phyloP scores from a whole-genome alignment of 1,140 invertebrate species.

The Carposina sasakii region DNA sequence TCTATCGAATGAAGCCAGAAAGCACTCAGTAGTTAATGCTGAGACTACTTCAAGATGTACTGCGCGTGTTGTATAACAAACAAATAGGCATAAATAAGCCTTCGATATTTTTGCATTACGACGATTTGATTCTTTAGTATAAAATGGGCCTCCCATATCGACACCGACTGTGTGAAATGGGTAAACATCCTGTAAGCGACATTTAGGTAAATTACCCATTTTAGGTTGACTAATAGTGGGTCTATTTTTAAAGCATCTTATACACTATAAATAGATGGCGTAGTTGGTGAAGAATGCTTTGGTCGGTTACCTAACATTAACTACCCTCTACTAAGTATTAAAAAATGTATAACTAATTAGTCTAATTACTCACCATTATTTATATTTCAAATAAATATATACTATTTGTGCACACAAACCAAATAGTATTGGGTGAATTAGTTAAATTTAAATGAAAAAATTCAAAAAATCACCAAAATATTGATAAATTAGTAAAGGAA shows the following conservation, averaged over 20 bases:
- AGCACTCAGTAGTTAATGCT: constrained; percentile 40
- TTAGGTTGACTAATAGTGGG: constrained; percentile 9
- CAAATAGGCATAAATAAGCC: constrained; percentile 14
- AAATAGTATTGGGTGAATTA: too few species aligned
- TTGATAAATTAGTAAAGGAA: too few species aligned
- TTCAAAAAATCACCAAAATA: too few species aligned
- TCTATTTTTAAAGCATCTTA: neutral
- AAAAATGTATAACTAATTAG: too few species aligned
- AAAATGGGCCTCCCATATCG: constrained; percentile 13
- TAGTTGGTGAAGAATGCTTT: too few species aligned
- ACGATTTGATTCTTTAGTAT: constrained; percentile 5
- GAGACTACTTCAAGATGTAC: constrained; percentile 42
- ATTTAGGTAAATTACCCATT: constrained; percentile 13
- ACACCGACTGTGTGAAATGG: constrained; percentile 8
- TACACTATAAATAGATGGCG: too few species aligned
- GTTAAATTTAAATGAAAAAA: too few species aligned
- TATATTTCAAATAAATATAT: too few species aligned
- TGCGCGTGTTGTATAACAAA: constrained; percentile 24
- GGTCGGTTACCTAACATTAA: too few species aligned
- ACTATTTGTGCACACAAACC: too few species aligned
- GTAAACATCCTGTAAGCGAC: neutral
- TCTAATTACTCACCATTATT: too few species aligned
- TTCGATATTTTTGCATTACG: constrained; percentile 7
- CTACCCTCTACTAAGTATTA: too few species aligned
- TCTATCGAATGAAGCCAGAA: constrained; percentile 42